Evolutionary conservation across 2,113 vertebrate genomes (phyloP), one percentile per base, ranked within the genome.

Genomic region (Pygoscelis adeliae): DNA sequence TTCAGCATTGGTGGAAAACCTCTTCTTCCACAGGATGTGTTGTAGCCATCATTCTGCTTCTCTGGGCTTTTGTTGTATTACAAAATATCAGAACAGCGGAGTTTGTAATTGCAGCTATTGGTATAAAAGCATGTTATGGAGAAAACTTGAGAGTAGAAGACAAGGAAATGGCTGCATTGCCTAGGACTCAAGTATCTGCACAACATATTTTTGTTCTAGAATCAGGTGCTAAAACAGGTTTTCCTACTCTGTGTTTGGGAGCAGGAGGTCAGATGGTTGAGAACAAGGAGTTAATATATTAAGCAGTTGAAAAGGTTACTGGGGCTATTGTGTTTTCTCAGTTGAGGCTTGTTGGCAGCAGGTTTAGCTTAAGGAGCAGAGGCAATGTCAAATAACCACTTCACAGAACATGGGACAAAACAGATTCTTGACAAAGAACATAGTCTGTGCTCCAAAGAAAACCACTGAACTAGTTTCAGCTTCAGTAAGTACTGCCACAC

Each of bases 361-460:
- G 59, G n/a, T 81, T 83, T 96, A 91, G 89, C 63, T 93, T 50
- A 83, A 85, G 27, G 42, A 95, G 63, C 70, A 93, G 77, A 93
- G 70, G 76, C 72, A 36, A 76, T 82, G 56, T 93, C 83, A 89
- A 94, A 90, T 85, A 96, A 87, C 32, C 26, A 13, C 23, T 91
- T 96, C 59, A 74, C 25, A 84, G 59, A 89, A 89, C 7, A 32
- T 32, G 53, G 74, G 65, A 77, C 76, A 73, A 87, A 92, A 11
- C 72, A 76, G 59, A 74, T 93, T 85, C 69, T 95, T 94, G 69
- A 93, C 38, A 53, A 66, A 61, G 72, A 86, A 56, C 34, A 58
- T 29, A 80, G 62, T 73, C 63, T 89, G 46, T 93, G 49, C 25
- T 86, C 91, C 88, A 85, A 81, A 77, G 89, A 93, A 83, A 88